Percentiles rank a stretch among this genome's conserved stretches.
phyloP scores from a whole-genome alignment of 1,140 invertebrate genomes.

The Aphis craccivora region DNA sequence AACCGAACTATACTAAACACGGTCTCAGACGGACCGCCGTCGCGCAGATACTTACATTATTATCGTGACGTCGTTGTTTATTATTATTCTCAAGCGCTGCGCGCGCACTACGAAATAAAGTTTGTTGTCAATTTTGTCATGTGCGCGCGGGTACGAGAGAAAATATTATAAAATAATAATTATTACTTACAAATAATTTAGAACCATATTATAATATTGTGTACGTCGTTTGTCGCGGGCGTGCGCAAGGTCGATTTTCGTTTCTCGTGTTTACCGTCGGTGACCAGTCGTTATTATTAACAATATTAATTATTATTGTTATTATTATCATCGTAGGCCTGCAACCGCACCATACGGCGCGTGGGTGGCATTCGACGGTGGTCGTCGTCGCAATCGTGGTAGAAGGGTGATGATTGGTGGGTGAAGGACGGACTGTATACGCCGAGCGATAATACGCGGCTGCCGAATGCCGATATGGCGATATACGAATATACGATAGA shows the following conservation, averaged over 20 bases:
- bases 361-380: too few species aligned
- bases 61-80: neutral
- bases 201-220: neutral
- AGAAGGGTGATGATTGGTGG: too few species aligned
- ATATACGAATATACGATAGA: neutral
- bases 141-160: neutral
- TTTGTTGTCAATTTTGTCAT: neutral
- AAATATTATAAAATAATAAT: neutral
- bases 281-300: neutral
- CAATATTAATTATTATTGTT: neutral
- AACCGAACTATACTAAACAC: neutral
- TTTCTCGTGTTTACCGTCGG: neutral
- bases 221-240: too few species aligned
- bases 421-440: neutral
- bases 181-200: neutral
- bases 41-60: neutral
- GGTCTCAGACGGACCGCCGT: too few species aligned
- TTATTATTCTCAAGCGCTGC: neutral
- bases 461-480: neutral
- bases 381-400: neutral
- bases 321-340: neutral
- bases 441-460: neutral
- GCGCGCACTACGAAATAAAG: neutral
- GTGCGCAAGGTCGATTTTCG: neutral
- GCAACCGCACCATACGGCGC: too few species aligned